phyloP scores from a whole-genome alignment of 2,888 invertebrate species.

The Syrista parreyssii region DNA sequence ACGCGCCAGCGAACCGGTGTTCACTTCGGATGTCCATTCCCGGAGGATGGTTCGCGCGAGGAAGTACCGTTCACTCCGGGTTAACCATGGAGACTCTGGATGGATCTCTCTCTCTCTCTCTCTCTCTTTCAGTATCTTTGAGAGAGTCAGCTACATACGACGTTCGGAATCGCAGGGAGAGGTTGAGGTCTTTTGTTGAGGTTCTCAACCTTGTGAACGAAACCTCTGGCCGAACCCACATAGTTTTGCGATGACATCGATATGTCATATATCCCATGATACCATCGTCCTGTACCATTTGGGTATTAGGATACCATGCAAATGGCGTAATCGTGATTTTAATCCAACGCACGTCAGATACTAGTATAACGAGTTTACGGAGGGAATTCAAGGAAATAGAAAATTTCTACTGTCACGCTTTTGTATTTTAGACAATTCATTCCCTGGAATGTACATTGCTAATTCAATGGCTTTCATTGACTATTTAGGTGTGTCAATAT shows the following conservation, averaged over 20 bases:
- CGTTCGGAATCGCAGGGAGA: neutral
- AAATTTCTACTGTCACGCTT: neutral
- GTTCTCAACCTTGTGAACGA: neutral
- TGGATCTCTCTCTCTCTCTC: neutral
- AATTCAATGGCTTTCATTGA: neutral
- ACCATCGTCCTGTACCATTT: neutral
- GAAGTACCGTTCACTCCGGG: neutral
- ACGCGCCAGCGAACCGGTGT: neutral
- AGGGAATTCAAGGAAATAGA: neutral
- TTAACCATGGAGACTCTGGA: neutral
- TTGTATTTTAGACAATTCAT: neutral
- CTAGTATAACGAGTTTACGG: constrained; percentile 9
- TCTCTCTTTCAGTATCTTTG: neutral
- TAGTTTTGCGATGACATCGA: constrained; percentile 36
- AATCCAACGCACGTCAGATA: constrained; percentile 23
- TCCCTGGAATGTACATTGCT: neutral
- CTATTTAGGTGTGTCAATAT: neutral
- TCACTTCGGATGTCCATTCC: neutral
- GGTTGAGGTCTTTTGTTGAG: neutral
- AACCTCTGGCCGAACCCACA: constrained; percentile 25
- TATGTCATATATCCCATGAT: neutral
- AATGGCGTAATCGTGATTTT: constrained; percentile 19
- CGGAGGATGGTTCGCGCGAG: neutral
- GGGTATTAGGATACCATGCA: neutral
- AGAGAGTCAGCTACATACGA: neutral